These are phyloP conservation scores for Acleris cristana DNA, from an alignment of 2,888 invertebrate genomes.

Conservation along the genomic window DNA sequence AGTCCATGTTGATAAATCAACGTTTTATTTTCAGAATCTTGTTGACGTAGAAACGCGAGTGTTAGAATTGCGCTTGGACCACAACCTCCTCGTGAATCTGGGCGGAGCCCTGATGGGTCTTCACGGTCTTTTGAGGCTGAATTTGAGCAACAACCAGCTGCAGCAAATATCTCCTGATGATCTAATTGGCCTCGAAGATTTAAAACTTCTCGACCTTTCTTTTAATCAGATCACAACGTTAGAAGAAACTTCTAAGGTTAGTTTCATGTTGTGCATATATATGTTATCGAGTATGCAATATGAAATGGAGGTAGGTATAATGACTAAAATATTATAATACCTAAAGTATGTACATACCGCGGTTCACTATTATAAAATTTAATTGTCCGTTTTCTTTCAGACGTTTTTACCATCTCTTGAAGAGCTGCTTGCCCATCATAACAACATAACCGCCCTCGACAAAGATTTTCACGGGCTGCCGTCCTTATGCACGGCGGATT, in stretches of 20 bases:
- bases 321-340: neutral
- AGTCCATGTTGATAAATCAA: too few relatives aligned
- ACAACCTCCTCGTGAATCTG: constrained; percentile 88
- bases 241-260: constrained; percentile 92
- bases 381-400: constrained; percentile 74
- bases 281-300: neutral
- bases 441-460: constrained; percentile 89
- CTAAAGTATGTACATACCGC: too few relatives aligned
- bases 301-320: neutral
- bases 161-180: constrained; percentile 90
- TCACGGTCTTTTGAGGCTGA: constrained; percentile 88
- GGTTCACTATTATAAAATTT: constrained; percentile 1
- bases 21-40: constrained; percentile 83
- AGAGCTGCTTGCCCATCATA: constrained; percentile 90
- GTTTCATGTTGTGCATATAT: constrained; percentile 30
- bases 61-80: constrained; percentile 88
- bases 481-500: constrained; percentile 90
- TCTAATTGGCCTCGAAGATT: constrained; percentile 89
- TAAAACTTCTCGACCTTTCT: constrained; percentile 90
- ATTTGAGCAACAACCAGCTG: constrained; percentile 90
- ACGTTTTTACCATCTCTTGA: constrained; percentile 90
- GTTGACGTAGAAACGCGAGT: constrained; percentile 90
- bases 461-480: constrained; percentile 93
- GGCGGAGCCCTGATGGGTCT: constrained; percentile 91
- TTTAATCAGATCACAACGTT: constrained; percentile 90